Evolutionary conservation across 2,797 vertebrate species (phyloP), one percentile per base, ranked within the genome.

Genomic region (Garrulus glandarius): DNA sequence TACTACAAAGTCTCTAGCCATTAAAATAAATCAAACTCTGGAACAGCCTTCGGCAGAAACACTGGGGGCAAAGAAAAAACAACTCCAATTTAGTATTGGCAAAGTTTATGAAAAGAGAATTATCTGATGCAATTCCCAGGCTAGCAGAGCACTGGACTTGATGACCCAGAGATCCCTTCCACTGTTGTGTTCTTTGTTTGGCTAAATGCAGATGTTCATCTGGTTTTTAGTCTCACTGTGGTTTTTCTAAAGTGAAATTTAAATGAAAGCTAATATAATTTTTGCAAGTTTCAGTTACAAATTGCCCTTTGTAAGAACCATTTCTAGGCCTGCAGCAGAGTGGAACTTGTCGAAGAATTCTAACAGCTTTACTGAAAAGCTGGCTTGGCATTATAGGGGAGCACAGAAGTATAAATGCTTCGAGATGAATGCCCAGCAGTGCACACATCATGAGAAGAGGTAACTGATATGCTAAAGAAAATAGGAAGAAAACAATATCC

Each of bases 111-210:
- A 96, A 91, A 89, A 92, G 82, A 87, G 89, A 95, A 95, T 94
- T 92, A 95, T 96, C 91, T 95, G 91, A 96, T 95, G 89, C 89
- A 95, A 93, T 92, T 92, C 87, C 93, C 93, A 94, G 65, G 82
- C 89, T 75, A 95, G 84, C 87, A 95, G 75, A 97, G 85, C 72
- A 78, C 84, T 91, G 93, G 91, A 95, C 95, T 96, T 94, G 94
- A 97, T 95, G 96, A 97, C 95, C 96, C 87, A 95, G 95, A 95
- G 95, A 97, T 97, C 93, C 76, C 72, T 81, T 95, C 68, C 92
- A 87, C 79, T 85, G 44, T 56, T 92, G 63, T 83, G 84, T 43
- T 94, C 85, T 92, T 89, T 93, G 65, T 93, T 96, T 93, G 92
- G 87, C 57, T 65, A 75, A 78, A 89, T 94, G 84, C 89, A 92